Evolutionary conservation across 2,113 vertebrate species (phyloP), one percentile per base, ranked within the genome.

Genomic region (Collichthys lucidus): DNA sequence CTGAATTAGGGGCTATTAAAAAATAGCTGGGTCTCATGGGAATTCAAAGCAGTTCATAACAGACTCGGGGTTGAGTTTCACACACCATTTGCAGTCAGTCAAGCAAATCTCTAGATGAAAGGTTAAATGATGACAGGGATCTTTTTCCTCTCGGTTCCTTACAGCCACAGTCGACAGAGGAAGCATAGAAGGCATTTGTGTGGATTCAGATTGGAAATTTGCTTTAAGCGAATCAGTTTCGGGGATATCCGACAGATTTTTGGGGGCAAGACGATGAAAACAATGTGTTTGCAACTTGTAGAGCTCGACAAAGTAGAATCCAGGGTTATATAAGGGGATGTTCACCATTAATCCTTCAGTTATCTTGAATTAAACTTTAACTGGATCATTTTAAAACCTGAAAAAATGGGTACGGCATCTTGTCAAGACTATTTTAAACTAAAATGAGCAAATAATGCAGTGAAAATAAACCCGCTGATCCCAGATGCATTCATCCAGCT

Each of bases 81-180:
- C 72, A 80, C 64, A 63, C 46, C 74, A 82, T 78, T 86, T 81
- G 60, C 44, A 82, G 66, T 64, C 84, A 82, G 84, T 86, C 82
- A 79, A 79, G 72, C 76, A 80, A 62, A 87, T 85, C 66, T 61
- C 29, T 42, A 35, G 53, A 77, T 71, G 59, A 83, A 83, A 83
- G 70, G 83, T 78, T 79, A 78, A 84, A 72, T 71, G 59, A 77
- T 80, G 89, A 77, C 79, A 82, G 66, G 50, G 60, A 77, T 84
- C 72, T 57, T 70, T 62, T 57, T 26, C 42, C 14, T 47, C 26
- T 84, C 64, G 14, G 76, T 77, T 72, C 57, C 66, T 14, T 40
- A 42, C n/a, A 81, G 55, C 61, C 75, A 11, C 26, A 47, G 63
- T 73, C 4, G 2, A 71, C 66, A 70, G 40, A 19, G 49, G n/a